Base-by-base conservation (phyloP, 2,797 vertebrate species). In the Rousettus madagascariensis region DNA sequence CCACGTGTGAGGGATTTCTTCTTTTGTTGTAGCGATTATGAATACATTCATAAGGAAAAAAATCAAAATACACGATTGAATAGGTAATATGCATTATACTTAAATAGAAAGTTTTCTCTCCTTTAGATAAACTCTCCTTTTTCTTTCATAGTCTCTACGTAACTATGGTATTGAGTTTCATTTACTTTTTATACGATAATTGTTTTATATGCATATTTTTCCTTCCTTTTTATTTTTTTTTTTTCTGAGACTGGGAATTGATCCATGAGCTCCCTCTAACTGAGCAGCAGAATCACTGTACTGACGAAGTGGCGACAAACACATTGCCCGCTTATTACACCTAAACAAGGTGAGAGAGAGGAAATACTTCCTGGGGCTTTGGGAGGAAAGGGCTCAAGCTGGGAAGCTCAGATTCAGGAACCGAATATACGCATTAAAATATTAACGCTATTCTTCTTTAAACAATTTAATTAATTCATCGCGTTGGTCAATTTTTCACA, bases 361-460 rank as follows among this genome's bases (percentile, higher is more conserved):
- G 16, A 85, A 94, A 55, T 68, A 65, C 28, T 43, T 78, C 61
- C 36, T 49, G 28, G n/a, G 63, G 6, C 22, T 53, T 15, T 49
- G 1, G 16, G 7, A 71, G 33, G 33, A 71, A 72, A 80, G 95
- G 20, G 15, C 71, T 86, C 0, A 49, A 41, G n/a, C 33, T 57
- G 84, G 28, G 49, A 90, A 80, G 75, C 86, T 97, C 33, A 74
- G 26, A 71, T 57, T 87, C 46, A 96, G 95, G 88, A 98, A 96
- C 65, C 63, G 75, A 69, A 86, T n/a, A 87, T 83, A 97, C 94
- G 97, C 92, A 98, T 77, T 95, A 65, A 97, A 96, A 93, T 91
- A 97, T 63, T 96, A 83, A 97, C 97, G 94, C 87, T 89, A 96
- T 92, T 91, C 65, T 96, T 91, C 94, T 96, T 91, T 75, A 41